phyloP scores from a whole-genome alignment of 2,888 invertebrate species.

The Rugalucina vietnamica region DNA sequence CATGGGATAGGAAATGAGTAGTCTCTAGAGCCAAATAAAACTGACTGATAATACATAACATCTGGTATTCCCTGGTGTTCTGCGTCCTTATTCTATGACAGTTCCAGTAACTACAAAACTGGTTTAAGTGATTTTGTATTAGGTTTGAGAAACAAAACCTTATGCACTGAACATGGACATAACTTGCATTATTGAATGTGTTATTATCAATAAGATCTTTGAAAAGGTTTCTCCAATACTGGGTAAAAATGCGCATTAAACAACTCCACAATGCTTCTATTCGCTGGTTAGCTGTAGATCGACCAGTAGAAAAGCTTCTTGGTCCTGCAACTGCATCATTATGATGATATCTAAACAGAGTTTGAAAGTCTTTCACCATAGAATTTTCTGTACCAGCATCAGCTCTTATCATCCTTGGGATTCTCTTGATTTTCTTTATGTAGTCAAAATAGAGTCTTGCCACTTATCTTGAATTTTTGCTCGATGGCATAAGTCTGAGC shows the following conservation, averaged over 20 bases:
- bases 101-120: conserved; percentile 31
- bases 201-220: conserved; percentile 26
- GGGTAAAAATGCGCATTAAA: conserved; percentile 25
- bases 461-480: conserved; percentile 24
- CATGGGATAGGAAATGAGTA: conserved; percentile 17
- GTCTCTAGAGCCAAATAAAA: background rate
- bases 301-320: conserved; percentile 2
- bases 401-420: conserved; percentile 9
- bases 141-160: conserved; percentile 15
- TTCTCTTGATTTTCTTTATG: background rate
- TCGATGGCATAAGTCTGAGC: conserved; percentile 16
- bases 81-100: conserved; percentile 35
- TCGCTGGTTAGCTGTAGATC: conserved; percentile 30
- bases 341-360: background rate
- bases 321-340: background rate
- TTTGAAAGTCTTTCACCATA: conserved; percentile 4
- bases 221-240: conserved; percentile 38
- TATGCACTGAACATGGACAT: background rate
- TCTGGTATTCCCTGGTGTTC: conserved; percentile 27
- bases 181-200: conserved; percentile 6
- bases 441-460: conserved; percentile 18
- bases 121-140: conserved; percentile 15
- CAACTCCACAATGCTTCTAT: conserved; percentile 41
- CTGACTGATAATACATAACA: conserved; percentile 36
- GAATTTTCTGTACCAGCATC: conserved; percentile 37